Base-by-base conservation (phyloP, 37 sponge, comb jelly and placozoan genomes). In the Tethya wilhelma region DNA sequence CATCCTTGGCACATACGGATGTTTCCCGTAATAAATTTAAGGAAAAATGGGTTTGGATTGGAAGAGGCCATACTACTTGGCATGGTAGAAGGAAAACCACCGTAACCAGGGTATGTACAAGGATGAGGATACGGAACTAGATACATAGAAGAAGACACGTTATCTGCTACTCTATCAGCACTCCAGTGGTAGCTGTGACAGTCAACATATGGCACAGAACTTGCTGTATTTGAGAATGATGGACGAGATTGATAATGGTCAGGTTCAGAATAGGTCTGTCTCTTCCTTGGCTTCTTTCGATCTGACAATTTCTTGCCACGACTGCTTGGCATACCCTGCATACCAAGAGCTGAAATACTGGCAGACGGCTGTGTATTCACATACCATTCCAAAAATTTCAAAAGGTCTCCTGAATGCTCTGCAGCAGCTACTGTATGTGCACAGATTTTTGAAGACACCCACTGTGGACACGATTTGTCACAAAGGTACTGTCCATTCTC, bases 391-490 rank as follows among this genome's bases (percentile, higher is more conserved):
- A 67, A 55, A 79, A 67, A 79, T 2, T 45, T 49, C 28, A 19
- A 5, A 1, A 79, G 70, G 4, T 68, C 58, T 8, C 69, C 56
- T 22, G 33, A 36, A 4, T 67, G 7, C 40, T 79, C 70, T 4
- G 80, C 80, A n/a, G 46, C 69, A 49, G 69, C 80, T 8, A 79
- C 33, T 79, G 70, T 67, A 55, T 79, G 80, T 7, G 70, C 25
- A 49, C 80, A 79, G 25, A 79, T 66, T 45, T 68, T 33, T 34
- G 58, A 55, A 62, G 73, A 73, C 4, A 73, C 56, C 49, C 53
- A 73, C 73, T 73, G 73, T 43, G 53, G 49, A 45, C 73, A 73
- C 8, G 53, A 49, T 17, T 73, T 46, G 32, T 73, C 73, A 73
- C 73, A 73, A 46, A 73, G 32, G 56, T 73, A 73, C 73, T 73